phyloP scores from a whole-genome alignment of 2,888 invertebrate genomes.

The Ectobius pallidus region DNA sequence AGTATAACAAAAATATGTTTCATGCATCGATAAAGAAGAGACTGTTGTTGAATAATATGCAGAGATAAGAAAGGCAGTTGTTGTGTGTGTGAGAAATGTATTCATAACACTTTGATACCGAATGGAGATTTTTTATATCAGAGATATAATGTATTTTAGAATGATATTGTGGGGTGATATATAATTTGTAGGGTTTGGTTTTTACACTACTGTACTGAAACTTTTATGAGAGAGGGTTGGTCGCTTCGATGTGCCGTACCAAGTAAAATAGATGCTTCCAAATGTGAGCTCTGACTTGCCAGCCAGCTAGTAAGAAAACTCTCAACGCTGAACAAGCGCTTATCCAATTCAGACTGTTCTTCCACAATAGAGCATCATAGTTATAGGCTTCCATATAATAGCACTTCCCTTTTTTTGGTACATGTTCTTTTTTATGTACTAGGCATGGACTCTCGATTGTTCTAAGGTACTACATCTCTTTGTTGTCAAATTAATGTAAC shows the following conservation, averaged over 20 bases:
- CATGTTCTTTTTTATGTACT: not conserved
- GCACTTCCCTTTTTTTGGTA: not conserved
- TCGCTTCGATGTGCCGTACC: conserved; percentile 37
- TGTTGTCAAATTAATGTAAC: too few relatives aligned
- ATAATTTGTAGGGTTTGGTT: conserved; percentile 41
- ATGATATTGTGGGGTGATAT: conserved; percentile 41
- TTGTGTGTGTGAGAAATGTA: conserved; percentile 22
- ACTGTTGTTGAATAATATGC: conserved; percentile 32
- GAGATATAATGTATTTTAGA: conserved; percentile 43
- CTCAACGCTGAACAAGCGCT: not conserved
- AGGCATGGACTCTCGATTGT: too few relatives aligned
- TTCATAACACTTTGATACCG: conserved; percentile 41
- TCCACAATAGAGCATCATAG: not conserved
- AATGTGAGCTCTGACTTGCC: conserved; percentile 1
- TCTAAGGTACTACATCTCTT: too few relatives aligned
- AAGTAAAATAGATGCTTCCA: conserved; percentile 36
- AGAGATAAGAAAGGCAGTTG: conserved; percentile 16
- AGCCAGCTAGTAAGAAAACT: not conserved
- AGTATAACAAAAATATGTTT: conserved; percentile 20
- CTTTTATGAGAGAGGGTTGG: conserved; percentile 40
- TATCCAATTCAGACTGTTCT: not conserved
- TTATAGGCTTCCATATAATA: not conserved
- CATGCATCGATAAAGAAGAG: conserved; percentile 40
- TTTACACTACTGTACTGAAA: conserved; percentile 31
- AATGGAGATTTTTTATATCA: conserved; percentile 42